Percentiles rank a stretch among this genome's conserved stretches.
phyloP scores from a whole-genome alignment of 2,888 invertebrate genomes.

The Gnatocerus cornutus region DNA sequence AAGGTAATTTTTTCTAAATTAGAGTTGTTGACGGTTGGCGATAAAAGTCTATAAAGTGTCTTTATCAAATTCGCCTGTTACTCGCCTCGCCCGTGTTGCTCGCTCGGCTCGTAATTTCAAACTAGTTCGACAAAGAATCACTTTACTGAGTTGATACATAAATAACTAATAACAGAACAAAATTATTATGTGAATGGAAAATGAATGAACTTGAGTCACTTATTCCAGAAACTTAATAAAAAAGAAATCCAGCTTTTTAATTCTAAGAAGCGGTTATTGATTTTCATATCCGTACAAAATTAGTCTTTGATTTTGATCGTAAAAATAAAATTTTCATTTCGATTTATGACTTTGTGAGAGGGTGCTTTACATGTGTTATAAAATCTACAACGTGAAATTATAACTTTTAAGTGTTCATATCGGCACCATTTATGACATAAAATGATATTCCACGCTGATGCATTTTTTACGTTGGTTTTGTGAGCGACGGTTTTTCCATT shows the following conservation, averaged over 20 bases:
- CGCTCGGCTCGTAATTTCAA: too few relatives aligned
- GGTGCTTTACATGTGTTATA: conserved; percentile 27
- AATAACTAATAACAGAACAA: background rate
- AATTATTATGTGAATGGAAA: conserved; percentile 13
- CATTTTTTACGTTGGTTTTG: conserved; percentile 3
- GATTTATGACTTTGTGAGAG: conserved; percentile 26
- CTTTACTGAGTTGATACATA: too few relatives aligned
- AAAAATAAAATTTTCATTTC: conserved; percentile 33
- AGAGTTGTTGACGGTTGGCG: too few relatives aligned
- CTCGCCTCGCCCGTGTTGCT: too few relatives aligned
- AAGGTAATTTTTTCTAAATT: too few relatives aligned
- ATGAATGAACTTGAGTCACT: conserved; percentile 20
- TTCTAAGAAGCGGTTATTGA: conserved; percentile 30
- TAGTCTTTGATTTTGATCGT: conserved; percentile 35
- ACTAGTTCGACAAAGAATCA: too few relatives aligned
- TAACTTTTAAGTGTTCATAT: background rate
- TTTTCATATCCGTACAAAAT: conserved; percentile 30
- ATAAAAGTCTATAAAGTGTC: too few relatives aligned
- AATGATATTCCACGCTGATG: background rate
- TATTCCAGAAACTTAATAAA: conserved; percentile 20
- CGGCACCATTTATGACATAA: conserved; percentile 1
- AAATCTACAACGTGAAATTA: conserved; percentile 18
- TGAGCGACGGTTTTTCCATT: conserved; percentile 1
- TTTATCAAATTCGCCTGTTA: too few relatives aligned
- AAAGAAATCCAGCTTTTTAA: conserved; percentile 21